Evolutionary conservation across 1,140 invertebrate species (phyloP), one percentile per base, ranked within the genome.

Genomic region (Eulimnadia texana): DNA sequence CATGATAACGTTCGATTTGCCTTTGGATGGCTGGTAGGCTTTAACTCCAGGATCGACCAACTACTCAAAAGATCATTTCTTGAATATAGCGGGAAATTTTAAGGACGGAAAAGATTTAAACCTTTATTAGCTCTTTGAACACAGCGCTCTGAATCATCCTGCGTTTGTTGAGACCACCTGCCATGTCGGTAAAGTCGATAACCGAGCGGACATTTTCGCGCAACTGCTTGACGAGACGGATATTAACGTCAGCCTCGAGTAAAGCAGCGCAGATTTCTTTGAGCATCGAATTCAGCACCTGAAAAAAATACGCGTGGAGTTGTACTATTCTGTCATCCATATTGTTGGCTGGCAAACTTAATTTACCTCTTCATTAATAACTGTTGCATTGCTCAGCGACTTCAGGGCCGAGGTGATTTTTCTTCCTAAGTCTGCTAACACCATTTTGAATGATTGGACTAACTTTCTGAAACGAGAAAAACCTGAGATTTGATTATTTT

Each of bases 121-220:
- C 90, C 78, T 98, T 99, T 3, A 99, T 89, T 50, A 99, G 82
- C 78, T 99, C 96, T 74, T 96, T 93, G 72, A 98, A 99, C 1
- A 99, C 96, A 63, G 94, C 93, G 66, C 90, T 95, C 72, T 99
- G 95, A 70, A 99, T 99, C 90, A 99, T 96, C 57, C 94, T 78
- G 25, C 96, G 77, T 71, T 99, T 99, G 73, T 99, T 99, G 24
- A 99, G 81, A 20, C 97, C 97, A 54, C 91, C 94, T 70, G 94
- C 94, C 93, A 99, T 99, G 72, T 99, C 97, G 72, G 99, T 95
- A 78, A 99, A 99, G 77, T 99, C 92, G 75, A 98, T 98, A 61
- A 95, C 92, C 52, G 84, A 81, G 54, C 77, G 79, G n/a, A 99
- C 93, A 94, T 98, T 99, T 79, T 98, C 93, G 66, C 95, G 79